These are phyloP conservation scores for Eubasilissa regina DNA, from an alignment of 1,140 invertebrate genomes.

Conservation along the genomic window DNA sequence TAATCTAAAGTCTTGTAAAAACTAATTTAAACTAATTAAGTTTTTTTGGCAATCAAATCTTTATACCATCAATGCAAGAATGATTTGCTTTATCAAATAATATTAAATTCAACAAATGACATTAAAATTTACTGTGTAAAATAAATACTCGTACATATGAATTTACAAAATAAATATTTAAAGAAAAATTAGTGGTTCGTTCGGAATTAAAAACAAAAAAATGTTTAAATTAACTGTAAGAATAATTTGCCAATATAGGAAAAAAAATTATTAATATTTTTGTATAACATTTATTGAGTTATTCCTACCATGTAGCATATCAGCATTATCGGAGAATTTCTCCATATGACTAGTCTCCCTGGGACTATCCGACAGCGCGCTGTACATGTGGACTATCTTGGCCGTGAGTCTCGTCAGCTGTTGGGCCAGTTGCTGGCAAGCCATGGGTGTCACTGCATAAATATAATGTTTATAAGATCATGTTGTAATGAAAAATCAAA, in stretches of 20 bases:
- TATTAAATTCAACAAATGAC: background rate
- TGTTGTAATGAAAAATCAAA: too few relatives aligned
- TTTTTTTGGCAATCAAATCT: too few relatives aligned
- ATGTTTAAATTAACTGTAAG: too few relatives aligned
- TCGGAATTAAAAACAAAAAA: too few relatives aligned
- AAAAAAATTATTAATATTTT: too few relatives aligned
- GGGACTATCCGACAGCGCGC: slow-evolving; percentile 69
- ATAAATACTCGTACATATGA: too few relatives aligned
- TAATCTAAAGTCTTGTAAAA: too few relatives aligned
- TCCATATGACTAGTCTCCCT: slow-evolving; percentile 63
- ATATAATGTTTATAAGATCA: too few relatives aligned
- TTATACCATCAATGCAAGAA: background rate
- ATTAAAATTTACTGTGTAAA: background rate
- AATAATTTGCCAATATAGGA: too few relatives aligned
- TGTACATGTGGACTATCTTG: slow-evolving; percentile 76
- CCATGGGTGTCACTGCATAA: slow-evolving; percentile 73
- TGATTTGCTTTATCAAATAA: background rate
- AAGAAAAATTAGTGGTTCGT: too few relatives aligned
- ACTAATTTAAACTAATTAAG: too few relatives aligned
- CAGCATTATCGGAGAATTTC: slow-evolving; percentile 63
- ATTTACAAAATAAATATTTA: too few relatives aligned
- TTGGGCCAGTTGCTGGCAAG: slow-evolving; percentile 74
- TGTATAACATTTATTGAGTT: background rate
- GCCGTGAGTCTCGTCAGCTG: slow-evolving; percentile 74
- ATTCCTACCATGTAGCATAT: slow-evolving; percentile 61